phyloP scores from a whole-genome alignment of 2,888 invertebrate genomes.

The Apodemia duryi region DNA sequence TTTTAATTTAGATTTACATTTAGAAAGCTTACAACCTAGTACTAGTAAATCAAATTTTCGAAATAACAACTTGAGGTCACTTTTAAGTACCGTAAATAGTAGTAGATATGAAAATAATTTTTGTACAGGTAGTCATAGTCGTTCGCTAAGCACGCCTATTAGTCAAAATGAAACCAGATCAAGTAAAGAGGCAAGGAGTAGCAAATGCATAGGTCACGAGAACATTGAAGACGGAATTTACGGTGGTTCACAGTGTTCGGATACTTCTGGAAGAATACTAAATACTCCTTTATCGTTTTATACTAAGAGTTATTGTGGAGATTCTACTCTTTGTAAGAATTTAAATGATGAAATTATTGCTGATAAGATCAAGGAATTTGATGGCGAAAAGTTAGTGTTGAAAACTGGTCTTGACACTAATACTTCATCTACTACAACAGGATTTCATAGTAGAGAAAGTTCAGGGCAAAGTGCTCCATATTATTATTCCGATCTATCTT shows the following conservation, averaged over 20 bases:
- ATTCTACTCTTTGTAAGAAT: conserved; percentile 60
- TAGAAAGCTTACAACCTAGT: conserved; percentile 81
- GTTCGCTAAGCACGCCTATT: conserved; percentile 60
- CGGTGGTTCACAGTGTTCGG: conserved; percentile 58
- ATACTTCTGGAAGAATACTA: conserved; percentile 53
- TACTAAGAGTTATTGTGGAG: conserved; percentile 63
- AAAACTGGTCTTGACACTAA: conserved; percentile 53
- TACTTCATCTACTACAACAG: conserved; percentile 59
- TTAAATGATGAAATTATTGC: conserved; percentile 56
- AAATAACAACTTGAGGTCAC: conserved; percentile 28
- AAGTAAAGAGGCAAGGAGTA: conserved; percentile 35
- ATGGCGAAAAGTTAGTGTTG: conserved; percentile 57
- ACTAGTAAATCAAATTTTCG: conserved; percentile 39
- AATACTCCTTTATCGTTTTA: conserved; percentile 72
- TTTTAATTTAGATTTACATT: conserved; percentile 83
- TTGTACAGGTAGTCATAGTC: conserved; percentile 27
- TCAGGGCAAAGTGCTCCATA: conserved; percentile 88
- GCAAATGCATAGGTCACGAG: conserved; percentile 39
- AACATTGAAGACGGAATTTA: conserved; percentile 52
- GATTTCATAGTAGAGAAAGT: conserved; percentile 81
- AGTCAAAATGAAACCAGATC: conserved; percentile 38
- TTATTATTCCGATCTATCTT: conserved; percentile 89
- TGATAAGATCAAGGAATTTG: conserved; percentile 72
- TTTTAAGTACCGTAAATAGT: conserved; percentile 21
- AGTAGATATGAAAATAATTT: conserved; percentile 18